phyloP scores from a whole-genome alignment of 2,113 vertebrate genomes.

The Vidua chalybeata region DNA sequence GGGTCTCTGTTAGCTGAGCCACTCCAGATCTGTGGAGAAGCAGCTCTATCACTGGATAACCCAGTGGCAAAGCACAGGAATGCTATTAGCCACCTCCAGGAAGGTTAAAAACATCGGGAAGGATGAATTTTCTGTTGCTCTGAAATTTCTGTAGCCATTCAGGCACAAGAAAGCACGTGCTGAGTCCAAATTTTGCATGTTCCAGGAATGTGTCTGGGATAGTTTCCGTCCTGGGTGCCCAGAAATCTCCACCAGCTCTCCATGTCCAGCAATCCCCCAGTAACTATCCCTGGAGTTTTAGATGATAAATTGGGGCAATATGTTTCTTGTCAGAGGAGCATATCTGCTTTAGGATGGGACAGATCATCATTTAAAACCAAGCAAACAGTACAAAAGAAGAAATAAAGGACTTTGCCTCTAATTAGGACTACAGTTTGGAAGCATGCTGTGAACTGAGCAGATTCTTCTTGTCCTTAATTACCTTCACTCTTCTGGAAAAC shows the following conservation, averaged over 20 bases:
- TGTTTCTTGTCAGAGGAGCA: not conserved
- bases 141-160: not conserved
- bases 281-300: not conserved
- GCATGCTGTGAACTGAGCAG: not conserved
- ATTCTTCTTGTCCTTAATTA: not conserved
- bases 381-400: not conserved
- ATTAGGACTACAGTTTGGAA: not conserved
- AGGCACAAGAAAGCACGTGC: not conserved
- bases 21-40: not conserved
- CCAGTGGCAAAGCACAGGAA: not conserved
- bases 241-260: not conserved
- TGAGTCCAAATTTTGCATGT: not conserved
- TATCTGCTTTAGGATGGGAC: not conserved
- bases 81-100: not conserved
- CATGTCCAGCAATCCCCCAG: not conserved
- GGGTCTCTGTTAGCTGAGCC: not conserved
- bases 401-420: not conserved
- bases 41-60: not conserved
- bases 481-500: not conserved
- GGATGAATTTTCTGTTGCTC: not conserved
- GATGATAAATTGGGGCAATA: not conserved
- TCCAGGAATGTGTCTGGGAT: conserved; percentile 26
- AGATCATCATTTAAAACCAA: not conserved
- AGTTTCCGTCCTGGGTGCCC: not conserved
- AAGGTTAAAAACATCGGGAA: not conserved